Percentiles rank a stretch among this genome's conserved stretches.
phyloP scores from a whole-genome alignment of 2,888 invertebrate genomes.

The Cloeon dipterum region DNA sequence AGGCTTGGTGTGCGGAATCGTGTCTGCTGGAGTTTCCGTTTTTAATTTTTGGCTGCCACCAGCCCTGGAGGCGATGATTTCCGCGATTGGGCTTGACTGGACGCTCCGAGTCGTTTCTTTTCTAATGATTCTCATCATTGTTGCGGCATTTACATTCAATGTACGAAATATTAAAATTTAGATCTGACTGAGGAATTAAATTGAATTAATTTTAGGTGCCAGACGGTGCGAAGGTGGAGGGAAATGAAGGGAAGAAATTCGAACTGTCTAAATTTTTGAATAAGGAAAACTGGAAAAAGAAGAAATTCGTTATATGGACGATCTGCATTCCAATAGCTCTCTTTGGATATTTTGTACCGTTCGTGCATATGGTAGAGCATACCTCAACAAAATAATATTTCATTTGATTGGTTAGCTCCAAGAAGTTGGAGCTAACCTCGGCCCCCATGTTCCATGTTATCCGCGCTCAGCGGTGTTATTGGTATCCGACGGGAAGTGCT shows the following conservation, averaged over 20 bases:
- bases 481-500: no score
- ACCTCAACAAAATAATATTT: no score
- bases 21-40: conserved; percentile 72
- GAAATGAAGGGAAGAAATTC: background rate
- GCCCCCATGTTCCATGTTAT: no score
- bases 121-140: conserved; percentile 37
- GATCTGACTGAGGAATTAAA: no score
- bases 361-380: conserved; percentile 73
- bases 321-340: conserved; percentile 60
- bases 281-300: conserved; percentile 56
- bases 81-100: conserved; percentile 31
- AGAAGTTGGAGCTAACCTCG: no score
- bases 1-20: conserved; percentile 74
- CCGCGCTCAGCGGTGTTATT: no score
- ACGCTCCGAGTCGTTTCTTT: conserved; percentile 40
- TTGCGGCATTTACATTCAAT: conserved; percentile 14
- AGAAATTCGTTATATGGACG: conserved; percentile 68
- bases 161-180: no score
- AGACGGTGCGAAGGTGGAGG: no score
- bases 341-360: conserved; percentile 74
- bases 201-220: no score
- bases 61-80: conserved; percentile 32
- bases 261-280: conserved; percentile 25
- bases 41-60: conserved; percentile 65
- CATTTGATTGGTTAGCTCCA: no score